Conservation (phyloP, 2,888 invertebrate species). For the Carcina quercana region DNA sequence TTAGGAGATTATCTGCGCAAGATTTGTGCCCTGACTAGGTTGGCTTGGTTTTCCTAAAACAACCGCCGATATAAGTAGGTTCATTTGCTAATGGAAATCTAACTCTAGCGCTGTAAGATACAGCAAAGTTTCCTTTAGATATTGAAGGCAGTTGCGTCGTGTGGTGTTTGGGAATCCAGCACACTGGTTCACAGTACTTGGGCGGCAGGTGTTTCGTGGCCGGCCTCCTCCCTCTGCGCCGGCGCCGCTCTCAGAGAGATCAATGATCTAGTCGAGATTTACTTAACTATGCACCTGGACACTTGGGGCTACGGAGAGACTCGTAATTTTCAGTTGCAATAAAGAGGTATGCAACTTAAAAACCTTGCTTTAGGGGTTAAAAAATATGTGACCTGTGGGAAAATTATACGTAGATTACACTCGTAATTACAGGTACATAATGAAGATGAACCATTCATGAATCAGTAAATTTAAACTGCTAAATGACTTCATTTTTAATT, state of each 20-base stretch:
- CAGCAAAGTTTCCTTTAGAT: slow-evolving; percentile 28
- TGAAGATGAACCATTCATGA: too few relatives aligned
- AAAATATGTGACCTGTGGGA: too few relatives aligned
- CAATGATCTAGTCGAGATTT: slow-evolving; percentile 69
- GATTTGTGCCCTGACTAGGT: slow-evolving; percentile 66
- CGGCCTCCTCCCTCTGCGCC: slow-evolving; percentile 67
- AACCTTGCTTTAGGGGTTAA: too few relatives aligned
- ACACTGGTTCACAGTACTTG: slow-evolving; percentile 65
- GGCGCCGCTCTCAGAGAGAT: slow-evolving; percentile 61
- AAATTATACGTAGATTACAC: too few relatives aligned
- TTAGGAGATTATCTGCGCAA: slow-evolving; percentile 59
- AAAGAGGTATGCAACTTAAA: too few relatives aligned
- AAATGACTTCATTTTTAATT: too few relatives aligned
- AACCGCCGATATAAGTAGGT: slow-evolving; percentile 8
- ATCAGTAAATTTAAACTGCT: too few relatives aligned
- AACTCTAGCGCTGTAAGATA: slow-evolving; percentile 30
- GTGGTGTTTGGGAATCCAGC: slow-evolving; percentile 20
- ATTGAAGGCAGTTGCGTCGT: slow-evolving; percentile 21
- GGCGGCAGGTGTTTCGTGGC: slow-evolving; percentile 69
- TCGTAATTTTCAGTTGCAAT: too few relatives aligned
- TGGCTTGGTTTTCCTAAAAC: slow-evolving; percentile 25
- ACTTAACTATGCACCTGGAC: slow-evolving; percentile 45
- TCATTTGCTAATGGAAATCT: slow-evolving; percentile 14
- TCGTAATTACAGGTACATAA: too few relatives aligned
- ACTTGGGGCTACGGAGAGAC: slow-evolving; percentile 17